phyloP scores from a whole-genome alignment of 2,888 invertebrate species.

The Deilephila porcellus region DNA sequence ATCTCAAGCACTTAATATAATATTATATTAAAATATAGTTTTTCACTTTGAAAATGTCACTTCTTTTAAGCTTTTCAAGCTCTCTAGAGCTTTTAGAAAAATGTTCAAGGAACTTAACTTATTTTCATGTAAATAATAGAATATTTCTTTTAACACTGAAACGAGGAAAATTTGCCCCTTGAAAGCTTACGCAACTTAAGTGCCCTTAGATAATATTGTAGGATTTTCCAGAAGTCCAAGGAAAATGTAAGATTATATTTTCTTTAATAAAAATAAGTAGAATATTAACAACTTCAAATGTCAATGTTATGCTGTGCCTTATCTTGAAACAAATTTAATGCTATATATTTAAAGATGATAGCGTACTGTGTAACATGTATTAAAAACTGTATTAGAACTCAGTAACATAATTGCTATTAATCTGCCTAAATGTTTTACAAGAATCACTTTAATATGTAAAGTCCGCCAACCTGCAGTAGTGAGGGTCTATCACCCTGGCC shows the following conservation, averaged over 20 bases:
- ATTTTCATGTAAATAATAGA: constrained; percentile 11
- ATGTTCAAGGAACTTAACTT: background rate
- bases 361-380: too few species aligned
- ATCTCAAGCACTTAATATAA: background rate
- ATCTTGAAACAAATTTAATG: too few species aligned
- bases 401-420: too few species aligned
- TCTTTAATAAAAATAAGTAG: too few species aligned
- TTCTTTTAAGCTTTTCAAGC: background rate
- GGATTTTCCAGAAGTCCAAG: background rate
- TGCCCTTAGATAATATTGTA: background rate
- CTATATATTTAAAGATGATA: too few species aligned
- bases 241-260: background rate
- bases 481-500: too few species aligned
- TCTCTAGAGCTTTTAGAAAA: background rate
- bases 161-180: background rate
- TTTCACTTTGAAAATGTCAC: background rate
- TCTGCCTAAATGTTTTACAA: too few species aligned
- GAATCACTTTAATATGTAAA: too few species aligned
- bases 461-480: too few species aligned
- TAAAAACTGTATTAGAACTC: too few species aligned
- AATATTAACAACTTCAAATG: too few species aligned
- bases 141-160: background rate
- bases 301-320: too few species aligned
- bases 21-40: background rate
- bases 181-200: background rate